A percentile compares a stretch with the other conserved stretches of the same genome.
Conservation (phyloP, 2,113 vertebrate genomes). For the Raja brachyura region DNA sequence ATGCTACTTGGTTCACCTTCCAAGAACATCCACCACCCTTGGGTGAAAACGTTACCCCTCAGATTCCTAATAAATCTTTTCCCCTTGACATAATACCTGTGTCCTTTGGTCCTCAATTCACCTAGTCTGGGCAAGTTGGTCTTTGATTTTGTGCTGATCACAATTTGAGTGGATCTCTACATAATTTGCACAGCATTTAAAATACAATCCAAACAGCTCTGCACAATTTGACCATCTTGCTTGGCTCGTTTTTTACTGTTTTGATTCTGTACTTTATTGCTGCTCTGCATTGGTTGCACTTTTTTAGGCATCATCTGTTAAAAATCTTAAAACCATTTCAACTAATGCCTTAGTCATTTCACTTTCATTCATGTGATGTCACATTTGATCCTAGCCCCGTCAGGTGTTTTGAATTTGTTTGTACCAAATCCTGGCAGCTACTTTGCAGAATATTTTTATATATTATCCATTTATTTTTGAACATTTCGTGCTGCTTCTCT, state of each 20-base stretch:
- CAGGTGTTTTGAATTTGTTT: background rate
- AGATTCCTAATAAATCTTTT: too few species aligned
- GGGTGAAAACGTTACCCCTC: too few species aligned
- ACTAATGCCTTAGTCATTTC: background rate
- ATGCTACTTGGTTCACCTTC: too few species aligned
- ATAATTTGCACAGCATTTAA: background rate
- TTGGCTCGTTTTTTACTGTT: background rate
- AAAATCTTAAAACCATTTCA: background rate
- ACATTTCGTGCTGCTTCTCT: background rate
- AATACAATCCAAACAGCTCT: background rate
- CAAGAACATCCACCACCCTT: too few species aligned
- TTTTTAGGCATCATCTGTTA: background rate
- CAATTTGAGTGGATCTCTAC: too few species aligned
- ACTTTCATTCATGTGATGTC: background rate
- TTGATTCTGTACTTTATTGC: background rate
- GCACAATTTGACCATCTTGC: background rate
- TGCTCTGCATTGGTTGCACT: too few species aligned
- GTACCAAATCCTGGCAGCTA: background rate
- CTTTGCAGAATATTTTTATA: background rate
- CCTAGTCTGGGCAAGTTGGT: too few species aligned
- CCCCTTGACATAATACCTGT: too few species aligned
- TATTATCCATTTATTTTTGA: background rate
- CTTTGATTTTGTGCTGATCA: too few species aligned
- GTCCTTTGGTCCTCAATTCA: too few species aligned
- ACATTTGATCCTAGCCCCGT: background rate